Evolutionary conservation across 2,888 invertebrate genomes (phyloP), one percentile per base, ranked within the genome.

Genomic region (Argyresthia albistria): DNA sequence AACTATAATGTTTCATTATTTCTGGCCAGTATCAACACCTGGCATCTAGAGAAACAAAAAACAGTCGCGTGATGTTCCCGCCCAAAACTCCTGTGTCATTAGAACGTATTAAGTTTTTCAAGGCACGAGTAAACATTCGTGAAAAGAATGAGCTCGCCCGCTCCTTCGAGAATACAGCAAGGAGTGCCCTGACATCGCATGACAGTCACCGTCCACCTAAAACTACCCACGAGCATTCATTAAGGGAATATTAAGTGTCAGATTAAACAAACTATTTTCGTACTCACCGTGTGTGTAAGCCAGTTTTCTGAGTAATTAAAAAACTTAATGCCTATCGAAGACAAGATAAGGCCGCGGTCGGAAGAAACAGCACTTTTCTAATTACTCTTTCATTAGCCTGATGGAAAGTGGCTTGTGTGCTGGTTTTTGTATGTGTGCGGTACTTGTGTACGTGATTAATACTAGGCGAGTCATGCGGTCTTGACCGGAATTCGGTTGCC

Each of bases 311-410:
- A 73, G 76, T 83, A 84, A 86, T 86, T 84, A 84, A 83, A 82
- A 81, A 79, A 69, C 68, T 66, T 76, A 73, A 78, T 76, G 70
- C 76, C 76, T 73, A 79, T 76, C 76, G 80, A 86, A 86, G 84
- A 83, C 78, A 84, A 84, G 87, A 84, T 86, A 86, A 86, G 79
- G 80, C 67, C 66, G 66, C 65, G 62, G 74, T 75, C 76, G 83
- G 83, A 86, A 86, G 86, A 86, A 81, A 82, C 76, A 72, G 56
- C 83, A 83, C 79, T 81, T 78, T 83, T 80, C 75, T 84, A 82
- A 87, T 86, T 83, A 82, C 80, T 58, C 72, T 73, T 83, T 82
- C 87, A 87, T 86, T 87, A 87, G 86, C 73, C n/a, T 87, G 87
- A 87, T 87, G 82, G 80, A 76, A 73, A 64, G 60, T 58, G 61